These are phyloP conservation scores for Macrocentrus cingulum DNA, from an alignment of 1,140 invertebrate species.

Conservation along the genomic window DNA sequence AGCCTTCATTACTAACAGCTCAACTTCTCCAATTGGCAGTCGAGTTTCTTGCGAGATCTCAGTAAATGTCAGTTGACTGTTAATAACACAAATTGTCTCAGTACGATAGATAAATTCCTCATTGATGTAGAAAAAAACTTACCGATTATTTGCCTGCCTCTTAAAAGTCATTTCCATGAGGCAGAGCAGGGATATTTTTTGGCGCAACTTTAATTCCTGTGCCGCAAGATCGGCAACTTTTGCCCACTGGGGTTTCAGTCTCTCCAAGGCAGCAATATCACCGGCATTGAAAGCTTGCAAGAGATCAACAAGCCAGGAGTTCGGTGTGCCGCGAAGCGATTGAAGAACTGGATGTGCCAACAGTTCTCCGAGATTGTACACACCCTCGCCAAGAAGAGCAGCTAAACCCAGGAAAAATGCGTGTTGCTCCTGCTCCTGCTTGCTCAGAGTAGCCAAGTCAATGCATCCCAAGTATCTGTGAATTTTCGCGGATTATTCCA, in stretches of 20 bases:
- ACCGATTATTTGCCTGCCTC: conserved; percentile 69
- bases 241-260: conserved; percentile 78
- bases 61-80: conserved; percentile 81
- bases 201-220: conserved; percentile 79
- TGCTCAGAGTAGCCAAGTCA: conserved; percentile 68
- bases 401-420: conserved; percentile 93
- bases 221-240: conserved; percentile 84
- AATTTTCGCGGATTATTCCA: conserved; percentile 13
- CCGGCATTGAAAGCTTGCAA: conserved; percentile 92
- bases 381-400: conserved; percentile 89
- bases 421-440: conserved; percentile 74
- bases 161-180: conserved; percentile 93
- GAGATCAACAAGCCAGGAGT: conserved; percentile 88
- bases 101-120: background rate
- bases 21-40: conserved; percentile 83
- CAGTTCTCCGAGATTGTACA: conserved; percentile 97
- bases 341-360: conserved; percentile 93
- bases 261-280: conserved; percentile 84
- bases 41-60: conserved; percentile 88
- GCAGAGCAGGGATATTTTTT: conserved; percentile 94
- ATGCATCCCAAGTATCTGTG: conserved; percentile 87
- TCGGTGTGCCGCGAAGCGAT: conserved; percentile 77
- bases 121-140: conserved; percentile 17
- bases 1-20: conserved; percentile 97
- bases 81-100: conserved; percentile 29